phyloP scores from a whole-genome alignment of 2,888 invertebrate species.

The Caenorhabditis sp. region DNA sequence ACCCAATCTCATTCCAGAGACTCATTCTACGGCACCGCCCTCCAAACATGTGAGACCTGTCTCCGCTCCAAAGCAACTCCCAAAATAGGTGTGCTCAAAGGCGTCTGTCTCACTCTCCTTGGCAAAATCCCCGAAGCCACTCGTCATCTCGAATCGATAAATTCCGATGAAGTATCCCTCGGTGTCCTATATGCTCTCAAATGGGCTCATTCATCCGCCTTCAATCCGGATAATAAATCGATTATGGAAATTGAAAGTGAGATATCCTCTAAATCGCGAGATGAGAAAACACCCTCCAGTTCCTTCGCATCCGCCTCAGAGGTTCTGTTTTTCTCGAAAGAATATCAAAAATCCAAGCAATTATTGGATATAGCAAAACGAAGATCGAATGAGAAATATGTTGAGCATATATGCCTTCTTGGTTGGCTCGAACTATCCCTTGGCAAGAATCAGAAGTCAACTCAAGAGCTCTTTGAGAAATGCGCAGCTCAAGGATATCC shows the following conservation, averaged over 20 bases:
- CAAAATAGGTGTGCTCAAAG: constrained; percentile 33
- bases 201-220: constrained; percentile 43
- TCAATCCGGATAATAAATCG: constrained; percentile 49
- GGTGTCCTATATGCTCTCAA: constrained; percentile 42
- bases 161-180: constrained; percentile 34
- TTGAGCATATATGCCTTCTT: constrained; percentile 38
- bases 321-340: constrained; percentile 27
- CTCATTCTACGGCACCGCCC: constrained; percentile 50
- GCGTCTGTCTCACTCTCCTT: constrained; percentile 34
- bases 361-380: constrained; percentile 23
- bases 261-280: constrained; percentile 14
- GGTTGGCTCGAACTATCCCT: constrained; percentile 49
- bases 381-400: constrained; percentile 22
- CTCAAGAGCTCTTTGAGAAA: constrained; percentile 44
- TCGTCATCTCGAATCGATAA: constrained; percentile 23
- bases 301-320: constrained; percentile 36
- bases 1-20: constrained; percentile 37
- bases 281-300: constrained; percentile 29
- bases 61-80: constrained; percentile 23
- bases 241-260: constrained; percentile 42
- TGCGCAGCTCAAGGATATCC: constrained; percentile 43
- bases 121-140: constrained; percentile 63
- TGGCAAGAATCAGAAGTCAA: constrained; percentile 44
- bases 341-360: constrained; percentile 31
- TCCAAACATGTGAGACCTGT: constrained; percentile 29